Conservation (phyloP, 92 coral and sea anemone species). For the Parazoanthus atlanticus region DNA sequence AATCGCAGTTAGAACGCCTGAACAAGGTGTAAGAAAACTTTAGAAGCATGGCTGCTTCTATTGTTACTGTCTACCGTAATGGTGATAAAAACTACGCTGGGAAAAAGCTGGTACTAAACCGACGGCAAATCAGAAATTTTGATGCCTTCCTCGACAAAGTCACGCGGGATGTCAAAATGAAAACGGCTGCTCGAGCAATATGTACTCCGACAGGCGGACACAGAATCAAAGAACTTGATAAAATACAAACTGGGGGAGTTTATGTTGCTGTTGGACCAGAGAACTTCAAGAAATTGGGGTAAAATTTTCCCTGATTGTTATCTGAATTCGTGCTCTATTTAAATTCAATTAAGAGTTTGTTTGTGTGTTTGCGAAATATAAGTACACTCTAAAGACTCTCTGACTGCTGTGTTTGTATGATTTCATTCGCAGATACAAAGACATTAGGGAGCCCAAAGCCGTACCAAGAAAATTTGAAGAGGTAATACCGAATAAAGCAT, state of each 20-base stretch:
- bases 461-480: constrained; percentile 39
- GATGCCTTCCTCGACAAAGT: constrained; percentile 44
- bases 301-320: background rate
- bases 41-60: constrained; percentile 38
- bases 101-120: constrained; percentile 37
- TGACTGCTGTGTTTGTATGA: background rate
- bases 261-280: constrained; percentile 44
- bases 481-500: background rate
- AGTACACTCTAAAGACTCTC: background rate
- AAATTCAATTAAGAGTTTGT: background rate
- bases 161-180: constrained; percentile 40
- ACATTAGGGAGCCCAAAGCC: constrained; percentile 38
- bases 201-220: constrained; percentile 39
- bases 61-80: constrained; percentile 37
- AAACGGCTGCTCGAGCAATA: constrained; percentile 30
- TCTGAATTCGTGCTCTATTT: background rate
- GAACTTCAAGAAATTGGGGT: constrained; percentile 40
- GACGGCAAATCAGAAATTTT: constrained; percentile 41
- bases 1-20: background rate
- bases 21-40: background rate
- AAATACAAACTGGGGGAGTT: constrained; percentile 35
- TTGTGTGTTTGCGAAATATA: background rate
- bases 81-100: constrained; percentile 41
- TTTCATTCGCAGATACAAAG: constrained; percentile 13
- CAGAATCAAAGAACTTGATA: constrained; percentile 43